Percentiles rank a stretch among this genome's conserved stretches.
Conservation (phyloP, 2,113 vertebrate genomes). For the Parotia lawesii region DNA sequence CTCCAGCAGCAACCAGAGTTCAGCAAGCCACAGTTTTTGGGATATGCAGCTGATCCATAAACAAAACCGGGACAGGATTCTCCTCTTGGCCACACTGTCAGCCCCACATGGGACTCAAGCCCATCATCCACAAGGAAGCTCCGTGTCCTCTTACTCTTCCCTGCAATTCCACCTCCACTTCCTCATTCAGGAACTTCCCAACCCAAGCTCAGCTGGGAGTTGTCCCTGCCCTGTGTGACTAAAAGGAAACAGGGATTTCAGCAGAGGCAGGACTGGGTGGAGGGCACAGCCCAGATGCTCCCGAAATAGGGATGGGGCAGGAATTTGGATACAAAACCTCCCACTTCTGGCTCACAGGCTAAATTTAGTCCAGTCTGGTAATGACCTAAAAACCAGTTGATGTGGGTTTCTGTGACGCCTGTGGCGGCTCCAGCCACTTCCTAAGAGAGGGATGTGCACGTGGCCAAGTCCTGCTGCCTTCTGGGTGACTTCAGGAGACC, state of each 20-base stretch:
- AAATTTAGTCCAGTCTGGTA: neutral
- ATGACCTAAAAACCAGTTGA: conserved; percentile 1
- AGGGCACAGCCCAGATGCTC: neutral
- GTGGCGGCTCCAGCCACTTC: neutral
- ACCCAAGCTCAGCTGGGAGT: accelerated
- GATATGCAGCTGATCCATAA: accelerated
- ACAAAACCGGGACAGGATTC: neutral
- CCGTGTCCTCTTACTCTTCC: neutral
- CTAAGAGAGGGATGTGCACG: accelerated
- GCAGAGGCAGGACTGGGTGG: accelerated
- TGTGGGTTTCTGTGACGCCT: neutral
- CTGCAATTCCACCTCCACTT: neutral
- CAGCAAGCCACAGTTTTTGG: neutral
- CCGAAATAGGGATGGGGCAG: neutral
- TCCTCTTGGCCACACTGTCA: neutral
- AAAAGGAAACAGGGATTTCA: neutral
- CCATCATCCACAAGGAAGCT: accelerated
- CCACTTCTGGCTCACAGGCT: neutral
- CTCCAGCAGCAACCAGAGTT: neutral
- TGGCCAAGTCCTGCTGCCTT: neutral
- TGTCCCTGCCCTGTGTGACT: neutral
- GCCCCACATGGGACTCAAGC: neutral
- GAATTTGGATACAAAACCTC: neutral
- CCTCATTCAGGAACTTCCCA: neutral
- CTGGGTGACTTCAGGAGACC: neutral